phyloP scores from a whole-genome alignment of 2,113 vertebrate species.

The Mastomys coucha region DNA sequence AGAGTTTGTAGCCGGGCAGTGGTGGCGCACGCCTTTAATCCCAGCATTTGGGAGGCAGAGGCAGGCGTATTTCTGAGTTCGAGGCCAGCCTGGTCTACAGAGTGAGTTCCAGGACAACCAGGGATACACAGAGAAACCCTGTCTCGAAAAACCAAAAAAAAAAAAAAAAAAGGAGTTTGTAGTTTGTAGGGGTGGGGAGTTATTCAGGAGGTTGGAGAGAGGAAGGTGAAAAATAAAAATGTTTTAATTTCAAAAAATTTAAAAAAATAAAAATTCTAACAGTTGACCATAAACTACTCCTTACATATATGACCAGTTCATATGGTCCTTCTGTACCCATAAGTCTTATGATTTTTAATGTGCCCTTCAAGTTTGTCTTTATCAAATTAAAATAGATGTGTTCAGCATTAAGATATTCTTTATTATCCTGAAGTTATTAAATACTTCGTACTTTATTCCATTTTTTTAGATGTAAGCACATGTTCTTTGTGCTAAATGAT shows the following conservation, averaged over 20 bases:
- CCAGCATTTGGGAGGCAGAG: no score
- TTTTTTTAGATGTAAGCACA: no score
- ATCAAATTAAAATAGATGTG: not conserved
- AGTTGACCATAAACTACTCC: not conserved
- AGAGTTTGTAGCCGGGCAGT: no score
- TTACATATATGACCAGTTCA: not conserved
- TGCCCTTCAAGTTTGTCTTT: not conserved
- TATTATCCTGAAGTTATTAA: not conserved
- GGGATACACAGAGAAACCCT: no score
- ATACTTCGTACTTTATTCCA: not conserved
- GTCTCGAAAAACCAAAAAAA: no score
- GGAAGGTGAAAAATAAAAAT: not conserved
- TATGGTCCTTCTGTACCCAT: not conserved
- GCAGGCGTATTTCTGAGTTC: no score
- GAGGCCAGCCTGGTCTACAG: no score
- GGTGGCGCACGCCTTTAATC: no score
- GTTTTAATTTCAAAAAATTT: not conserved
- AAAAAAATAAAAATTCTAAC: not conserved
- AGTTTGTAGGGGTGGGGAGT: not conserved
- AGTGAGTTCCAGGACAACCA: no score
- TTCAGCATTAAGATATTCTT: no score
- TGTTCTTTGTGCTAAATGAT: not conserved
- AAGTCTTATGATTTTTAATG: not conserved
- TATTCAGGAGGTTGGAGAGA: not conserved
- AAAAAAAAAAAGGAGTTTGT: no score